Evolutionary conservation across 2,113 vertebrate genomes (phyloP).

Genomic region (Aptenodytes patagonicus): DNA sequence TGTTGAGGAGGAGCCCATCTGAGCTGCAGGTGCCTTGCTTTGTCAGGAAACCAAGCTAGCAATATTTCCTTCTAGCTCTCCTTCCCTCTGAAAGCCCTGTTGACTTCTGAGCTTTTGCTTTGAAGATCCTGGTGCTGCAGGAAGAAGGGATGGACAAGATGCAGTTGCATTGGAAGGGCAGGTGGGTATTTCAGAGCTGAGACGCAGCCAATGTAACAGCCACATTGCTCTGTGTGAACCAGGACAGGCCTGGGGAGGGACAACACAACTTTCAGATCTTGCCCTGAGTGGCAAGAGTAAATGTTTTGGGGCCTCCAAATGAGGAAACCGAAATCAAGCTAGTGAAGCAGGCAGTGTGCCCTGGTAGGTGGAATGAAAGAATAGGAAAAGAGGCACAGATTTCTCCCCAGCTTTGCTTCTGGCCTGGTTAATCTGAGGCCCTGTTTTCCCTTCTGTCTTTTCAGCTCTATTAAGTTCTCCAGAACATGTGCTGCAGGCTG

Average conservation of each 20-base stretch:
- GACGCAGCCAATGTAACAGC: background rate
- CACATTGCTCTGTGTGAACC: too few relatives aligned
- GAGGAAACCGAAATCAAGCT: background rate
- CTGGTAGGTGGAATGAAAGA: background rate
- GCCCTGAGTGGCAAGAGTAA: background rate
- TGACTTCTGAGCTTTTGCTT: accelerated
- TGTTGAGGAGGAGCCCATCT: background rate
- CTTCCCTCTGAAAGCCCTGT: background rate
- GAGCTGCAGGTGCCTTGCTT: background rate
- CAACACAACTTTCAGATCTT: background rate
- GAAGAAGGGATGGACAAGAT: background rate
- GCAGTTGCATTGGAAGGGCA: background rate
- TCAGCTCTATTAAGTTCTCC: background rate
- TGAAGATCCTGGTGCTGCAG: background rate
- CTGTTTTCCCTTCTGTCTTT: background rate
- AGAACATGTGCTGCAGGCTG: background rate
- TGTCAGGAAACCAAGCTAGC: background rate
- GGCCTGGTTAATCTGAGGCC: background rate
- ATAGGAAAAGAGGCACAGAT: accelerated
- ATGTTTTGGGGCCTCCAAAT: background rate
- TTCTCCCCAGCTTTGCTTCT: background rate
- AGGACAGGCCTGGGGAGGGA: background rate
- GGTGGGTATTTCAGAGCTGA: background rate
- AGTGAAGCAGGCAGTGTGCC: background rate
- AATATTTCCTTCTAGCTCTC: background rate